A percentile compares a stretch with the other conserved stretches of the same genome.
Conservation (phyloP, 2,113 vertebrate genomes). For the Copsychus sechellarum region DNA sequence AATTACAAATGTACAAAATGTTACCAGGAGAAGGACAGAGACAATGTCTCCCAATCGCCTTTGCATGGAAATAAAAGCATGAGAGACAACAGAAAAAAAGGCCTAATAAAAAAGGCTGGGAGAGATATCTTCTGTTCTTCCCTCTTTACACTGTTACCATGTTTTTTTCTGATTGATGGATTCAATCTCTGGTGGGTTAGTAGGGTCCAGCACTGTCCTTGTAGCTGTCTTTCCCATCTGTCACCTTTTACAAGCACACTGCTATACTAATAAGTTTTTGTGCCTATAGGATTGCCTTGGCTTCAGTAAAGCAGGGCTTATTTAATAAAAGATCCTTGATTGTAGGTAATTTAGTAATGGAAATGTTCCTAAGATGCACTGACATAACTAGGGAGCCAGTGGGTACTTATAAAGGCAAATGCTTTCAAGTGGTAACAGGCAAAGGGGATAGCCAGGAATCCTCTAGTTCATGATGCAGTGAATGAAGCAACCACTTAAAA, state of each 20-base stretch:
- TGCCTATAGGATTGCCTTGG: neutral
- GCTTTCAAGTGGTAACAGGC: neutral
- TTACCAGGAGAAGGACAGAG: neutral
- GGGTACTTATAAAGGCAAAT: neutral
- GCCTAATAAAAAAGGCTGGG: neutral
- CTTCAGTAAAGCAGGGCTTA: constrained; percentile 8
- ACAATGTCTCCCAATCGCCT: neutral
- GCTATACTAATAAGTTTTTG: neutral
- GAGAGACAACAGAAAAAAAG: neutral
- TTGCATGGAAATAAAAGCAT: neutral
- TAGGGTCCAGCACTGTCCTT: constrained; percentile 2
- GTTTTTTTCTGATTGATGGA: constrained; percentile 49
- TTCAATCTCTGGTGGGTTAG: constrained; percentile 44
- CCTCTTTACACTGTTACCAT: neutral
- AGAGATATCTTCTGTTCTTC: neutral
- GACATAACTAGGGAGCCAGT: neutral
- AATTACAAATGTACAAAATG: neutral
- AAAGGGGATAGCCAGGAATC: neutral
- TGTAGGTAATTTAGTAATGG: constrained; percentile 37
- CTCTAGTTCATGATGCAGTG: neutral
- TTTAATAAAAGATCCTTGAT: constrained; percentile 15
- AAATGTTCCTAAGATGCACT: neutral
- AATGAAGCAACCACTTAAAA: neutral
- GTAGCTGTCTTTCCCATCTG: constrained; percentile 30
- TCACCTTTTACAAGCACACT: constrained; percentile 38